A percentile compares a stretch with the other conserved stretches of the same genome.
Evolutionary conservation across 2,888 invertebrate species (phyloP).

Genomic region (Xanthostigma xanthostigma): DNA sequence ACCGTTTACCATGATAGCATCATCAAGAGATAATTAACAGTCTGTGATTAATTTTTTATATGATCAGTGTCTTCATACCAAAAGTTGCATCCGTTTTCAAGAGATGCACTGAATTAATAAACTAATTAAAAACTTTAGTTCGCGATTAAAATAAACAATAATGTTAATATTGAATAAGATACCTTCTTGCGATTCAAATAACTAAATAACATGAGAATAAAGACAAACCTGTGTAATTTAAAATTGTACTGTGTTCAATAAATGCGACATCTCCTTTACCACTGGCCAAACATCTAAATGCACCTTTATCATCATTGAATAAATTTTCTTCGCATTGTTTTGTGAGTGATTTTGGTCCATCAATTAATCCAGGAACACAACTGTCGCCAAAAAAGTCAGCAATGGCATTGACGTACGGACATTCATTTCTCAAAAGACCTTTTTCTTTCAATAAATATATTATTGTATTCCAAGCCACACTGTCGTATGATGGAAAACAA

Average conservation of each 20-base stretch:
- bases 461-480: slow-evolving; percentile 51
- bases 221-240: slow-evolving; percentile 40
- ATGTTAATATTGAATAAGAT: background rate
- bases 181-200: slow-evolving; percentile 8
- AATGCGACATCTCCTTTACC: slow-evolving; percentile 67
- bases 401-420: slow-evolving; percentile 28
- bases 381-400: slow-evolving; percentile 49
- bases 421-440: slow-evolving; percentile 21
- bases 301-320: slow-evolving; percentile 41
- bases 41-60: too few relatives aligned
- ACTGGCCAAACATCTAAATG: slow-evolving; percentile 48
- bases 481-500: slow-evolving; percentile 68
- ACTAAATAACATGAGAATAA: background rate
- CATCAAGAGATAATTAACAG: too few relatives aligned
- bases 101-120: too few relatives aligned
- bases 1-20: too few relatives aligned
- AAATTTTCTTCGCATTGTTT: slow-evolving; percentile 22
- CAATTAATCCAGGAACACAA: slow-evolving; percentile 38
- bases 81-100: too few relatives aligned
- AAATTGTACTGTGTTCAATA: slow-evolving; percentile 43
- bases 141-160: background rate
- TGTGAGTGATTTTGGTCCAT: slow-evolving; percentile 18
- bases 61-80: too few relatives aligned
- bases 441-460: slow-evolving; percentile 29
- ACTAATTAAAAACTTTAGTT: too few relatives aligned